These are phyloP conservation scores for Ptiloglossa arizonensis DNA, from an alignment of 1,140 invertebrate species.

Conservation along the genomic window DNA sequence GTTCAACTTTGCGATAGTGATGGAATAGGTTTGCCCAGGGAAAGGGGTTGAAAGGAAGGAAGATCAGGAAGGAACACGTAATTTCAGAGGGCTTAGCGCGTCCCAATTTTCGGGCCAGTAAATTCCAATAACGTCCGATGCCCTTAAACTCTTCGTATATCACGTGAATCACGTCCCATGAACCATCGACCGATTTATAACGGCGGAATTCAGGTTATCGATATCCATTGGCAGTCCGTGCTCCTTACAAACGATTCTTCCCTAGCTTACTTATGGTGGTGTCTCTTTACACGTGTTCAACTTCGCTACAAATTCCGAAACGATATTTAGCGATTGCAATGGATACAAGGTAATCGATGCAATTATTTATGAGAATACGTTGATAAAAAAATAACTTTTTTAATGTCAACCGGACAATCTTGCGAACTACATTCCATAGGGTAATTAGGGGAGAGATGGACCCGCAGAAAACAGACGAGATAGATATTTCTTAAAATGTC, in stretches of 20 bases:
- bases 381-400: too few relatives aligned
- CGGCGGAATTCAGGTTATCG: slow-evolving; percentile 72
- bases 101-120: slow-evolving; percentile 76
- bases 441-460: too few relatives aligned
- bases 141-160: slow-evolving; percentile 73
- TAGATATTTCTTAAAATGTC: too few relatives aligned
- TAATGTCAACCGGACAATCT: too few relatives aligned
- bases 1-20: slow-evolving; percentile 37
- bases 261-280: background rate
- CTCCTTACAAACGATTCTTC: slow-evolving; percentile 22
- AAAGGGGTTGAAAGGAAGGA: slow-evolving; percentile 37
- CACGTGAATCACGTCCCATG: slow-evolving; percentile 68
- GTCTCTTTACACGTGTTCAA: background rate
- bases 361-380: too few relatives aligned
- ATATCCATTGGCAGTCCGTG: slow-evolving; percentile 60
- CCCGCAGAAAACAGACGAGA: too few relatives aligned
- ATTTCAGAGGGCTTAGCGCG: slow-evolving; percentile 69
- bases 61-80: slow-evolving; percentile 61
- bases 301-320: background rate
- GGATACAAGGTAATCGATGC: too few relatives aligned
- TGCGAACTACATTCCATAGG: too few relatives aligned
- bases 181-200: slow-evolving; percentile 71
- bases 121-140: slow-evolving; percentile 77
- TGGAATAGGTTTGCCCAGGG: slow-evolving; percentile 27
- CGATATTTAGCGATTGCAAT: background rate